Evolutionary conservation across 2,888 invertebrate species (phyloP).

Genomic region (Coelopa pilipes): DNA sequence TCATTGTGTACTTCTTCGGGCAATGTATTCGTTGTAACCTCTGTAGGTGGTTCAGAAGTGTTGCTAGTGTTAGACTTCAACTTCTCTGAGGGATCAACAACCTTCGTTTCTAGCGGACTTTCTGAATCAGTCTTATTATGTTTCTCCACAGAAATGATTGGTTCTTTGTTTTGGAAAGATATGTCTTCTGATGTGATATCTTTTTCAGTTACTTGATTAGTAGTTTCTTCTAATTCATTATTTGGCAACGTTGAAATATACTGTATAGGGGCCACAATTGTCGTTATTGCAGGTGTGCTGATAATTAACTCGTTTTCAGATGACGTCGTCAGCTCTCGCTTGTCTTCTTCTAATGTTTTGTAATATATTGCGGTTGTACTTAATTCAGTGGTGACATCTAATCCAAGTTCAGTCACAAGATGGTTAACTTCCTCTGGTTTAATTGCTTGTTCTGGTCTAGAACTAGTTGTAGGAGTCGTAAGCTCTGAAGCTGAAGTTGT

Average conservation of each 20-base stretch:
- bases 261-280: conserved; percentile 36
- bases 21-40: conserved; percentile 33
- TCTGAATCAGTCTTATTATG: conserved; percentile 40
- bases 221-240: conserved; percentile 50
- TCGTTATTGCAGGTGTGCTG: conserved; percentile 40
- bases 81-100: conserved; percentile 52
- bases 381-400: conserved; percentile 15
- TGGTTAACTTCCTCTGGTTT: not conserved
- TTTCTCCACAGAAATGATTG: conserved; percentile 37
- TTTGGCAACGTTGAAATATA: conserved; percentile 44
- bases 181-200: conserved; percentile 27
- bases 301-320: conserved; percentile 43
- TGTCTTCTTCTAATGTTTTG: conserved; percentile 23
- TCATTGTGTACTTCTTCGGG: conserved; percentile 40
- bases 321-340: conserved; percentile 41
- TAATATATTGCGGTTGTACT: conserved; percentile 17
- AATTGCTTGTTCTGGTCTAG: conserved; percentile 40
- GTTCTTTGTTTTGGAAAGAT: conserved; percentile 35
- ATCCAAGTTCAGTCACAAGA: not conserved
- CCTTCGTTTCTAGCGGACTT: conserved; percentile 58
- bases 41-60: not conserved
- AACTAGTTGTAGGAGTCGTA: conserved; percentile 34
- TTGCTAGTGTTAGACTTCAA: conserved; percentile 26
- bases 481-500: conserved; percentile 38
- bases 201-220: too few species aligned